These are phyloP conservation scores for Timema cristinae DNA, from an alignment of 2,888 invertebrate species.

Conservation along the genomic window DNA sequence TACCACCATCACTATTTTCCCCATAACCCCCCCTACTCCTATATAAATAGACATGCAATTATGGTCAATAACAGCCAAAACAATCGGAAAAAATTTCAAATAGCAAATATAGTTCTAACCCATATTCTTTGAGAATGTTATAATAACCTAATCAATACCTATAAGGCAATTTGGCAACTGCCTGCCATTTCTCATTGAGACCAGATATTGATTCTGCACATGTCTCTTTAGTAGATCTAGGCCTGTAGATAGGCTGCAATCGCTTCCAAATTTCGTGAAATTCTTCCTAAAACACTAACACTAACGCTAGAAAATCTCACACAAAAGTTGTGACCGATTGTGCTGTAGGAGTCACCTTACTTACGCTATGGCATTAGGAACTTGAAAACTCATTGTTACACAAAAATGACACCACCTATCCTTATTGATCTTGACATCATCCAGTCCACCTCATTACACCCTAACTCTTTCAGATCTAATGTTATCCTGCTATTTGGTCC, in stretches of 20 bases:
- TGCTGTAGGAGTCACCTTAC: slow-evolving; percentile 5
- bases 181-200: not conserved
- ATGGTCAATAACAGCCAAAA: not conserved
- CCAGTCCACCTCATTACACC: too few relatives aligned
- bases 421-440: not conserved
- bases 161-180: not conserved
- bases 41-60: not conserved
- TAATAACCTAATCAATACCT: too few relatives aligned
- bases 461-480: too few relatives aligned
- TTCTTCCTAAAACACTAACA: not conserved
- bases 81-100: not conserved
- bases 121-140: not conserved
- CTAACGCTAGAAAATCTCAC: too few relatives aligned
- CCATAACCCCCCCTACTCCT: not conserved
- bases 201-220: not conserved
- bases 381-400: not conserved
- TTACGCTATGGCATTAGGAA: not conserved
- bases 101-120: not conserved
- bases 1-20: slow-evolving; percentile 5
- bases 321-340: not conserved
- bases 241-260: not conserved
- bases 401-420: not conserved
- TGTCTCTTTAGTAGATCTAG: not conserved
- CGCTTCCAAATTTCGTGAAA: slow-evolving; percentile 4
- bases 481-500: too few relatives aligned